Base-by-base conservation (phyloP, 2,888 invertebrate genomes). In the Drosophila mimetica region DNA sequence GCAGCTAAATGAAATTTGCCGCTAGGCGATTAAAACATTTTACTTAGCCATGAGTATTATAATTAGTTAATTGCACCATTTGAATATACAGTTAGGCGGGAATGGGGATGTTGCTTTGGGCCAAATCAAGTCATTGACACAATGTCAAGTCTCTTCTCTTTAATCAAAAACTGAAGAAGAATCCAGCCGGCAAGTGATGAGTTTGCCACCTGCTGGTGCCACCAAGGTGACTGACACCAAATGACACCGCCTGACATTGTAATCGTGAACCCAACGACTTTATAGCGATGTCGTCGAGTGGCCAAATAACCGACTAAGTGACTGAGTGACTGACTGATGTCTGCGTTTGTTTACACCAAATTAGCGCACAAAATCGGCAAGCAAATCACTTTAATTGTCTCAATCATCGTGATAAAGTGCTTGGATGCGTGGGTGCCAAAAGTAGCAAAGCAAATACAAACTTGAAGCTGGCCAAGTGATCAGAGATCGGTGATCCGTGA, bases 211-310 rank as follows among this genome's bases (percentile, higher is more conserved):
- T 41, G 53, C 22, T n/a, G 20, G 7, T 25, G 7, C n/a, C n/a
- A 48, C 63, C 83, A 84, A 84, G 83, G 83, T 86, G 85, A 81
- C 75, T 85, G 83, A 87, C 83, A 81, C 61, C 41, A 54, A 54
- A 41, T 71, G 73, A 41, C 65, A 67, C 47, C 36, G 22, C 25
- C 28, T 52, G 55, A 57, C 55, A 55, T 39, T 53, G 48, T 36
- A 54, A 48, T 32, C 39, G 22, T 67, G 57, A 52, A 57, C 67
- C 69, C 69, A 28, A 25, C 59, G 25, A 59, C 59, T 55, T 55
- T 18, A 42, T 42, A 18, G 32, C 32, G 8, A 20, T 39, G 25
- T 28, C 39, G 25, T 28, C 39, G 37, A 52, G 25, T 39, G 52
- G 25, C 25, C 30, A 28, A 52, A 14, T 9, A 47, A 25, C 11